These are phyloP conservation scores for Baronia brevicornis DNA, from an alignment of 2,888 invertebrate species.

Conservation along the genomic window DNA sequence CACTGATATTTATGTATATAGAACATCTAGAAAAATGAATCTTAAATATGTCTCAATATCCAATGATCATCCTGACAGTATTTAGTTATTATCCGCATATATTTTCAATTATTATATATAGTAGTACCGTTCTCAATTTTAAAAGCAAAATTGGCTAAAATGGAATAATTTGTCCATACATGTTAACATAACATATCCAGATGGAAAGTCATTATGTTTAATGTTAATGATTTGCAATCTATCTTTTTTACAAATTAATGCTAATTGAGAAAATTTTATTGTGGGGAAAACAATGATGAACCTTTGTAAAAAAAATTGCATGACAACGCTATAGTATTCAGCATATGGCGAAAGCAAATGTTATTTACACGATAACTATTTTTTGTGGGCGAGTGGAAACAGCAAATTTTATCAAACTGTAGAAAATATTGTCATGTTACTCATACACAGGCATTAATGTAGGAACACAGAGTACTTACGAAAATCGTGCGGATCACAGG, in stretches of 20 bases:
- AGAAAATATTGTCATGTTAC: conserved; percentile 15
- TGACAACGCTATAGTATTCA: conserved; percentile 19
- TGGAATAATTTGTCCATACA: conserved; percentile 38
- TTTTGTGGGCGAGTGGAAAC: conserved; percentile 11
- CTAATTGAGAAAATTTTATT: conserved; percentile 47
- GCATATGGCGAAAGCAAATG: conserved; percentile 11
- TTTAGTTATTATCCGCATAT: conserved; percentile 34
- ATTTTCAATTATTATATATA: conserved; percentile 43
- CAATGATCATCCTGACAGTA: conserved; percentile 38
- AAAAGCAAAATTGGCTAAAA: conserved; percentile 46
- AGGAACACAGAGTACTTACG: conserved; percentile 56
- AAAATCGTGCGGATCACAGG: conserved; percentile 36
- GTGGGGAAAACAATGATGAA: too few relatives aligned
- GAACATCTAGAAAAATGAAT: conserved; percentile 11
- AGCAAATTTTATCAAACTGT: conserved; percentile 4
- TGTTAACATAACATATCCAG: conserved; percentile 32
- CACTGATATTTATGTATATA: conserved; percentile 10
- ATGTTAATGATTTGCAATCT: conserved; percentile 51
- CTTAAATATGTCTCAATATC: conserved; percentile 11
- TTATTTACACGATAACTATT: conserved; percentile 5
- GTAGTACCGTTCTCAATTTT: conserved; percentile 47
- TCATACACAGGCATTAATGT: conserved; percentile 31
- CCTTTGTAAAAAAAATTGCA: conserved; percentile 31
- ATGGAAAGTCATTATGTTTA: conserved; percentile 36
- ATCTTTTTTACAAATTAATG: conserved; percentile 37